Percentiles rank a stretch among this genome's conserved stretches.
These are phyloP conservation scores for Triplophysa dalaica DNA, from an alignment of 2,113 vertebrate genomes.

Conservation along the genomic window DNA sequence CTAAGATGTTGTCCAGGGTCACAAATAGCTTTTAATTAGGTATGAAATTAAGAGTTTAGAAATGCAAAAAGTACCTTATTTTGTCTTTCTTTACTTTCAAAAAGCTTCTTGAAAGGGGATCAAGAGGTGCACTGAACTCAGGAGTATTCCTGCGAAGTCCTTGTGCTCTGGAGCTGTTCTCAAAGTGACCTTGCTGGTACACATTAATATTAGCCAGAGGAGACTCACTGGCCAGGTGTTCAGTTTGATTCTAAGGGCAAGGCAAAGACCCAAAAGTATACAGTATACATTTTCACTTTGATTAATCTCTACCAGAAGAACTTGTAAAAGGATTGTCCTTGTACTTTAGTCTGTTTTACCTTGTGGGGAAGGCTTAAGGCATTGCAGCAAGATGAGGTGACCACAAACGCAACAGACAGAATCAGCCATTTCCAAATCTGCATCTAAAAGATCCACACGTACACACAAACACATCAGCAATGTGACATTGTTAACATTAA, in stretches of 20 bases:
- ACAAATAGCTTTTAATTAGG: too few relatives aligned
- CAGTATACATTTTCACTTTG: background rate
- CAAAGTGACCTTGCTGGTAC: constrained; percentile 15
- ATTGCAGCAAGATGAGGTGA: constrained; percentile 16
- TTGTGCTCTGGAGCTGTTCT: constrained; percentile 17
- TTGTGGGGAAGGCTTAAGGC: constrained; percentile 28
- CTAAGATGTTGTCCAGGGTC: too few relatives aligned
- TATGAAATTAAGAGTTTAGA: background rate
- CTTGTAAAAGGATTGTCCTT: background rate
- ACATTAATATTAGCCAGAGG: constrained; percentile 7
- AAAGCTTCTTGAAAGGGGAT: constrained; percentile 38
- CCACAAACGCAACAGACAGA: constrained; percentile 36
- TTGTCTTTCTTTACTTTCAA: constrained; percentile 33
- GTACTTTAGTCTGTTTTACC: constrained; percentile 16
- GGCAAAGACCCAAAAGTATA: background rate
- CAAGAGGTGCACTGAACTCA: constrained; percentile 36
- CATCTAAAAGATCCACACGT: constrained; percentile 43
- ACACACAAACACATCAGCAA: background rate
- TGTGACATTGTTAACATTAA: background rate
- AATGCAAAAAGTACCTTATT: constrained; percentile 6
- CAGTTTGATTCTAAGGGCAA: constrained; percentile 32
- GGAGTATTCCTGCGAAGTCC: constrained; percentile 17
- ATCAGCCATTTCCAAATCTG: constrained; percentile 37
- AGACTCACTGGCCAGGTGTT: background rate
- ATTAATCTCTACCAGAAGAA: background rate